Conservation (phyloP, 1,140 invertebrate genomes). For the Anoplophora glabripennis region DNA sequence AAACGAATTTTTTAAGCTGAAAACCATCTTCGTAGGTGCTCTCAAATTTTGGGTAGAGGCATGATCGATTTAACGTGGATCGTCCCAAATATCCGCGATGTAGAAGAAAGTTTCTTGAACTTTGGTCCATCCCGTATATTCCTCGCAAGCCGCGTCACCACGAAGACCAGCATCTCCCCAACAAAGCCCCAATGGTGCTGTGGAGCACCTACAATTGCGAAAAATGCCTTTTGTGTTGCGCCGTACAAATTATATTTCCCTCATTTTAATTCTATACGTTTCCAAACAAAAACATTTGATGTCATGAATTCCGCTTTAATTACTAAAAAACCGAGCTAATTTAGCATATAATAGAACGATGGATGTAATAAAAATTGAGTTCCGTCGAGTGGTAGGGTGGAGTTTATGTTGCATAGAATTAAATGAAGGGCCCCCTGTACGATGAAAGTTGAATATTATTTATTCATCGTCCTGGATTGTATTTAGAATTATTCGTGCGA, state of each 20-base stretch:
- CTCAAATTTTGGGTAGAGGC: no score
- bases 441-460: conserved; percentile 17
- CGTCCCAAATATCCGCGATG: no score
- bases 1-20: no score
- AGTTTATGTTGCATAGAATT: conserved; percentile 12
- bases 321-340: conserved; percentile 6
- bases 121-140: no score
- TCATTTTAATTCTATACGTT: background rate
- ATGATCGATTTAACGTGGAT: no score
- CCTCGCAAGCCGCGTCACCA: no score
- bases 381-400: conserved; percentile 1
- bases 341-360: conserved; percentile 6
- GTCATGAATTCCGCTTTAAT: background rate
- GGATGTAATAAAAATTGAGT: conserved; percentile 12
- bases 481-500: conserved; percentile 41
- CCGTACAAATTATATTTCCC: background rate
- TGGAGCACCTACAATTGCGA: background rate
- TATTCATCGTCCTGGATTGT: conserved; percentile 34
- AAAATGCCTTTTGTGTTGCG: background rate
- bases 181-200: no score
- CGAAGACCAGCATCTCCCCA: no score
- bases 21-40: no score
- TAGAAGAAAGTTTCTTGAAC: no score
- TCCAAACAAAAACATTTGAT: background rate
- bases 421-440: conserved; percentile 5